A percentile compares a stretch with the other conserved stretches of the same genome.
Evolutionary conservation across 1,140 invertebrate genomes (phyloP).

Genomic region (Pemphigus obesinymphae): DNA sequence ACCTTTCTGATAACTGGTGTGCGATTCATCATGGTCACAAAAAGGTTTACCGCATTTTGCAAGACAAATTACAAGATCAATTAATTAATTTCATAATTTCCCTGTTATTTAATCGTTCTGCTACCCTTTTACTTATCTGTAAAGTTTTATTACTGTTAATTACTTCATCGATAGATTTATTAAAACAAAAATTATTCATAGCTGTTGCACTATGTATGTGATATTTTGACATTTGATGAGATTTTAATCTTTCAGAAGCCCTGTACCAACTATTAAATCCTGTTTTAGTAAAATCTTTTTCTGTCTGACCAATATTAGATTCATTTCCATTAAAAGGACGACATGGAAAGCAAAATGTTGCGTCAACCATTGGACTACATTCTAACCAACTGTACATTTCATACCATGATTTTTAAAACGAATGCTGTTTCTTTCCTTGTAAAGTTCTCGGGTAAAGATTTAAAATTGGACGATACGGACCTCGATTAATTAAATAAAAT

Average conservation of each 20-base stretch:
- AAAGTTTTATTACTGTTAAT: no score
- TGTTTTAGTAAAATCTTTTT: background rate
- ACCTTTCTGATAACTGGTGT: background rate
- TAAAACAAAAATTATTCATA: background rate
- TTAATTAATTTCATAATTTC: background rate
- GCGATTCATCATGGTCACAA: background rate
- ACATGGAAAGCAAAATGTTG: background rate
- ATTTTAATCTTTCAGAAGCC: background rate
- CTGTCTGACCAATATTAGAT: background rate
- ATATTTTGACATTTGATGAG: background rate
- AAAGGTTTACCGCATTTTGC: background rate
- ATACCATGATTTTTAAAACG: background rate
- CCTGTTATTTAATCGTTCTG: background rate
- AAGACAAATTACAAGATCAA: background rate
- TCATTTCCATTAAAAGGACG: background rate
- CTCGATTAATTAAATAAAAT: background rate
- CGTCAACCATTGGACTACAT: background rate
- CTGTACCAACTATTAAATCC: background rate
- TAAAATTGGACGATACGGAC: background rate
- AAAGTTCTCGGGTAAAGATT: background rate
- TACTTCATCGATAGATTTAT: no score
- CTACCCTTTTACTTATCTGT: no score
- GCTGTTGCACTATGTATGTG: slow-evolving; percentile 49
- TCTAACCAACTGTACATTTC: background rate
- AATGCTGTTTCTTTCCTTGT: background rate